Percentiles rank a stretch among this genome's conserved stretches.
Evolutionary conservation across 2,888 invertebrate species (phyloP).

Genomic region (Parnassius smintheus): DNA sequence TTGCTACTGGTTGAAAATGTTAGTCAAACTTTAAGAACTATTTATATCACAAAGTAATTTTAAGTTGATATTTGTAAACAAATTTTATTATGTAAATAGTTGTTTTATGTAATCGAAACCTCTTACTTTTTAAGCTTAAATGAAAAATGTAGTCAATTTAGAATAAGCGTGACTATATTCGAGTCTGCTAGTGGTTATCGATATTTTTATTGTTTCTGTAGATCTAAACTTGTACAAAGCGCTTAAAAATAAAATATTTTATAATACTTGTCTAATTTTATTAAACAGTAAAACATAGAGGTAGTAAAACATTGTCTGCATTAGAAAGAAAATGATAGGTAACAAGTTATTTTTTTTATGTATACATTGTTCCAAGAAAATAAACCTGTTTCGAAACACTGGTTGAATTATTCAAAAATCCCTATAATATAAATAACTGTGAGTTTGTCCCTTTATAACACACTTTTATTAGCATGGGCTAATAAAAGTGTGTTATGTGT

Average conservation of each 20-base stretch:
- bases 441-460: too few relatives aligned
- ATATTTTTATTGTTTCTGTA: constrained; percentile 4
- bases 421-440: too few relatives aligned
- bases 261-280: constrained; percentile 1
- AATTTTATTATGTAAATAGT: constrained; percentile 46
- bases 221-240: constrained; percentile 21
- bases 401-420: too few relatives aligned
- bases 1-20: constrained; percentile 7
- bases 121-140: constrained; percentile 13
- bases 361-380: too few relatives aligned
- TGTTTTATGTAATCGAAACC: constrained; percentile 22
- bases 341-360: too few relatives aligned
- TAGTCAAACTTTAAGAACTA: constrained; percentile 39
- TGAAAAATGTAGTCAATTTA: constrained; percentile 18
- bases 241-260: constrained; percentile 14
- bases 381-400: too few relatives aligned
- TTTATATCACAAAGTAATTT: constrained; percentile 47
- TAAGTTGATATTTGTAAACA: constrained; percentile 46
- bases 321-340: too few relatives aligned
- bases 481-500: too few relatives aligned
- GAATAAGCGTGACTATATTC: constrained; percentile 4
- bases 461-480: too few relatives aligned
- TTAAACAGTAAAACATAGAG: too few relatives aligned
- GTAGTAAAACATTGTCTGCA: too few relatives aligned
- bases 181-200: constrained; percentile 11